phyloP scores from a whole-genome alignment of 2,888 invertebrate genomes.

The Apodemia zela region DNA sequence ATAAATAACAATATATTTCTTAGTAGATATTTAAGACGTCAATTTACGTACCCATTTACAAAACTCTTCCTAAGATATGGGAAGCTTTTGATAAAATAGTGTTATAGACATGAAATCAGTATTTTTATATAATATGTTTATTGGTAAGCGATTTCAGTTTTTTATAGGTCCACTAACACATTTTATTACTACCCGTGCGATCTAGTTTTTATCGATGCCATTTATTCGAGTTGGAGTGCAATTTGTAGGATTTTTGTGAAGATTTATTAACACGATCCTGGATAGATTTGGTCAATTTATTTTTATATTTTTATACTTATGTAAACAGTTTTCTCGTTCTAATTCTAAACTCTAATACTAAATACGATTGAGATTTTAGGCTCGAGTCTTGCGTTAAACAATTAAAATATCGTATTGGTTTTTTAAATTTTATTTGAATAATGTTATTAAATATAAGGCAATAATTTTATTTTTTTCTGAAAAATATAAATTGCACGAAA shows the following conservation, averaged over 20 bases:
- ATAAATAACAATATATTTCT: too few species aligned
- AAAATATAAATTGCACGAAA: too few species aligned
- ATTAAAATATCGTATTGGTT: too few species aligned
- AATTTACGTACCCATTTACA: neutral
- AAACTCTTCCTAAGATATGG: neutral
- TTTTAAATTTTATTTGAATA: too few species aligned
- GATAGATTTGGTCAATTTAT: conserved; percentile 8
- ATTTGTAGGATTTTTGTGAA: conserved; percentile 23
- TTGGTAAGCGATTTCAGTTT: conserved; percentile 16
- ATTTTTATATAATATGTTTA: conserved; percentile 8
- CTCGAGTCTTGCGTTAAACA: too few species aligned
- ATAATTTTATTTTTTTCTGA: too few species aligned
- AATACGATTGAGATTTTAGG: too few species aligned
- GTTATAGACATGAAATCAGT: neutral
- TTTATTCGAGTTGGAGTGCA: conserved; percentile 25
- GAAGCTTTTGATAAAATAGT: neutral
- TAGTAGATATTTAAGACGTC: neutral
- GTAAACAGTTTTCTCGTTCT: neutral
- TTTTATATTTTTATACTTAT: neutral
- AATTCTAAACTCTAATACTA: neutral
- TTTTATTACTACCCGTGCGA: conserved; percentile 17
- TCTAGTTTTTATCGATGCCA: conserved; percentile 25
- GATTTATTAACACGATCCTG: conserved; percentile 1
- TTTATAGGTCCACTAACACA: conserved; percentile 17
- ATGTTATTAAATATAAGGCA: too few species aligned